Conservation (phyloP, 2,113 vertebrate genomes). For the Gymnocephalus cernua region DNA sequence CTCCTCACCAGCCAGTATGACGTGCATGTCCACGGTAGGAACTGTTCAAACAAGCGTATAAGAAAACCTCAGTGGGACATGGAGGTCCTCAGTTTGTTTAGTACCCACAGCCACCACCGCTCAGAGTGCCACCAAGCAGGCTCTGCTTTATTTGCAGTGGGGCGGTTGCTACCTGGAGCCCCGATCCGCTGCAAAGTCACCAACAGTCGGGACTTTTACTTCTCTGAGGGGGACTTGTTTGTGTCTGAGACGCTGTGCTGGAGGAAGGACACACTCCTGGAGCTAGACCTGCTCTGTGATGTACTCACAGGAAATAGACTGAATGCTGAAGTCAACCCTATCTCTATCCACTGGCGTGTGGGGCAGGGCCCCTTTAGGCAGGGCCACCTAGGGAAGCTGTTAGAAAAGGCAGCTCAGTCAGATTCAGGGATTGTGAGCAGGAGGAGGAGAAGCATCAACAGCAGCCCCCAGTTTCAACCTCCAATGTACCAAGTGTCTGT, state of each 20-base stretch:
- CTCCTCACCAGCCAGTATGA: slow-evolving; percentile 81
- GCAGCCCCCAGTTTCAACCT: slow-evolving; percentile 92
- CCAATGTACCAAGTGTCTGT: slow-evolving; percentile 95
- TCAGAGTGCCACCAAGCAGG: slow-evolving; percentile 70
- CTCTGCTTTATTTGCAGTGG: slow-evolving; percentile 73
- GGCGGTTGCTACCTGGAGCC: slow-evolving; percentile 75
- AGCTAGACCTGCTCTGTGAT: slow-evolving; percentile 79
- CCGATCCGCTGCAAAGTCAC: slow-evolving; percentile 72
- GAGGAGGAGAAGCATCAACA: slow-evolving; percentile 87
- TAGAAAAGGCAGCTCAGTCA: slow-evolving; percentile 70
- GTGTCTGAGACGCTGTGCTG: slow-evolving; percentile 83
- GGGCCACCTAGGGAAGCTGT: slow-evolving; percentile 70
- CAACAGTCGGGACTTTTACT: slow-evolving; percentile 71
- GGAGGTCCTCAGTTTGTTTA: slow-evolving; percentile 79
- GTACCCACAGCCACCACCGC: slow-evolving; percentile 42
- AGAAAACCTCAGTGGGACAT: slow-evolving; percentile 79
- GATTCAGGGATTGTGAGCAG: slow-evolving; percentile 76
- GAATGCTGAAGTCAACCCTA: slow-evolving; percentile 21
- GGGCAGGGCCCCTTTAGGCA: slow-evolving; percentile 78
- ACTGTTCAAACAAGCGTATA: slow-evolving; percentile 75
- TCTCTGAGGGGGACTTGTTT: slow-evolving; percentile 79
- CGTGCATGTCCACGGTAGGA: slow-evolving; percentile 82
- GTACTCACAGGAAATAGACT: slow-evolving; percentile 38
- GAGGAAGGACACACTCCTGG: slow-evolving; percentile 61
- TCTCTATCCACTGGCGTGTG: slow-evolving; percentile 81